Evolutionary conservation across 1,140 invertebrate species (phyloP).

Genomic region (Atopsyche davidsoni): DNA sequence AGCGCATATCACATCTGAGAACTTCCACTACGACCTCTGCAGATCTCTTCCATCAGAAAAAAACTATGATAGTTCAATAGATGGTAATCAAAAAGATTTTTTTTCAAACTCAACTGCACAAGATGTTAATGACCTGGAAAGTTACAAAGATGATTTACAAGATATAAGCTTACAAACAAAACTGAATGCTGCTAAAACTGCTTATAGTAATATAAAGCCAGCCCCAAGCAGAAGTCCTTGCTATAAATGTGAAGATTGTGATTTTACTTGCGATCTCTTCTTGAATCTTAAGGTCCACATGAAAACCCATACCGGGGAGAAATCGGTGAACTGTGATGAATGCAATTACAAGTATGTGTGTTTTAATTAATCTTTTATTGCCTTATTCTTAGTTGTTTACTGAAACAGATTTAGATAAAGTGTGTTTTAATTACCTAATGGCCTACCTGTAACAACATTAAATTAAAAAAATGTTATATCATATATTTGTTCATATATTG

Average conservation of each 20-base stretch:
- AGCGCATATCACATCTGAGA: not conserved
- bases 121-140: too few relatives aligned
- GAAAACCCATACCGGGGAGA: not conserved
- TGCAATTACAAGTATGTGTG: constrained; percentile 3
- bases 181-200: too few relatives aligned
- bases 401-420: not conserved
- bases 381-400: not conserved
- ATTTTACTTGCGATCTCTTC: constrained; percentile 3
- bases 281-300: constrained; percentile 6
- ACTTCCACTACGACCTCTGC: not conserved
- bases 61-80: not conserved
- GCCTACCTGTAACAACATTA: too few relatives aligned
- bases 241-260: constrained; percentile 1
- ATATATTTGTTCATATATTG: too few relatives aligned
- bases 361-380: not conserved
- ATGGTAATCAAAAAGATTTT: too few relatives aligned
- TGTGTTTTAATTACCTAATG: not conserved
- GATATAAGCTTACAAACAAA: too few relatives aligned
- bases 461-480: too few relatives aligned
- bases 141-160: too few relatives aligned
- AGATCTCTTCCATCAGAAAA: not conserved
- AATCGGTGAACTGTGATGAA: constrained; percentile 4
- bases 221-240: too few relatives aligned
- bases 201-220: too few relatives aligned
- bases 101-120: too few relatives aligned